Percentiles rank a stretch among this genome's conserved stretches.
These are phyloP conservation scores for Chlorospingus flavigularis DNA, from an alignment of 2,797 vertebrate genomes.

Conservation along the genomic window DNA sequence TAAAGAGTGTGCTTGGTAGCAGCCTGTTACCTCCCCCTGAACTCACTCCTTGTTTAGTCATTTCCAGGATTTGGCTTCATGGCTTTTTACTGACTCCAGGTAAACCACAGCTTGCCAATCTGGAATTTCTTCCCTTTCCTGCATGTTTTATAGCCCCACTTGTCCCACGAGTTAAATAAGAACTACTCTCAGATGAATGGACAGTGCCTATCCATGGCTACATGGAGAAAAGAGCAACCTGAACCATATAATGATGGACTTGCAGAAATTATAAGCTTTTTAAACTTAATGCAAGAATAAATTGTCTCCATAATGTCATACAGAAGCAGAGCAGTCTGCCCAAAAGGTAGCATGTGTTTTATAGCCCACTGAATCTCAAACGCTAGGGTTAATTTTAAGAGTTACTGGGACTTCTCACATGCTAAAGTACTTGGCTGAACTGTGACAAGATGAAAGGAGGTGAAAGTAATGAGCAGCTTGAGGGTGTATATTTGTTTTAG, in stretches of 20 bases:
- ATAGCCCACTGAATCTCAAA: slow-evolving; percentile 26
- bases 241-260: accelerated
- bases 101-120: not conserved
- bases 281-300: not conserved
- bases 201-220: not conserved
- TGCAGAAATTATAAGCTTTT: not conserved
- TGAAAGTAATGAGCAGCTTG: slow-evolving; percentile 50
- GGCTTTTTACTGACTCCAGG: slow-evolving; percentile 1
- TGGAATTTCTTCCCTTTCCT: slow-evolving; percentile 39
- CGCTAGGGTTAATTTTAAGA: slow-evolving; percentile 35
- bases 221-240: not conserved
- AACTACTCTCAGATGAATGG: not conserved
- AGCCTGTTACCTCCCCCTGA: not conserved
- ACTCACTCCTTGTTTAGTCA: not conserved
- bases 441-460: slow-evolving; percentile 55
- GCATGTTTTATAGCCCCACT: not conserved
- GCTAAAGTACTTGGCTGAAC: slow-evolving; percentile 33
- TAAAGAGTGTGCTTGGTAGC: accelerated
- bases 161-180: not conserved
- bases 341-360: not conserved
- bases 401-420: slow-evolving; percentile 35
- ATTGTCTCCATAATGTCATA: not conserved
- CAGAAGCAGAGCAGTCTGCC: not conserved
- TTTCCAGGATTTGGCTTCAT: not conserved
- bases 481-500: slow-evolving; percentile 48